Conservation (phyloP, 2,888 invertebrate species). For the Leptinotarsa rubiginosa region DNA sequence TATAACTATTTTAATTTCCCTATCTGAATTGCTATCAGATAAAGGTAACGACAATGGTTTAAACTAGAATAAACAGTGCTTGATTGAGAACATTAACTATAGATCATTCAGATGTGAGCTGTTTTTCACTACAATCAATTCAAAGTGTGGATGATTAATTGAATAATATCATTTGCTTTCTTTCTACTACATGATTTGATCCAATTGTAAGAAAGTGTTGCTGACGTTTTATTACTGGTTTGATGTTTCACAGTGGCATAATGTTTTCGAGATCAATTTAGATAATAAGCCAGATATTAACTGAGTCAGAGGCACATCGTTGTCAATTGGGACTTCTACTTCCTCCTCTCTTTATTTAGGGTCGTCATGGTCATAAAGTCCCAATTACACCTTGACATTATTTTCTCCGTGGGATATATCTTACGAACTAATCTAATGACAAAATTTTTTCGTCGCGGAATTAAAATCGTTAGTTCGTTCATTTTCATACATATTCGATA, state of each 20-base stretch:
- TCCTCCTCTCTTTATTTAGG: neutral
- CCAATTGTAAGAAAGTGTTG: neutral
- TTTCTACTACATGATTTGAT: neutral
- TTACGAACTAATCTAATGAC: too few relatives aligned
- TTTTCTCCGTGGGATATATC: too few relatives aligned
- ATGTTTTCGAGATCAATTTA: neutral
- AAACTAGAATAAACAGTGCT: too few relatives aligned
- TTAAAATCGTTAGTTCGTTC: too few relatives aligned
- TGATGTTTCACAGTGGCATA: neutral
- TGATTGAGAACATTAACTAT: too few relatives aligned
- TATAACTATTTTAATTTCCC: too few relatives aligned
- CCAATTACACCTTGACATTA: neutral
- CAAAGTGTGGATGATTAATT: neutral
- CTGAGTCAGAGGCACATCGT: neutral
- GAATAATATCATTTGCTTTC: neutral
- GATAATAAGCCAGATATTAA: neutral
- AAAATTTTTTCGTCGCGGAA: too few relatives aligned
- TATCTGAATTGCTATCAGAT: too few relatives aligned
- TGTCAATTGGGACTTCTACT: neutral
- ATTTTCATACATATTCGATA: too few relatives aligned
- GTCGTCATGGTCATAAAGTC: neutral
- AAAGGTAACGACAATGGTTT: too few relatives aligned
- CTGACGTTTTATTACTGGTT: neutral
- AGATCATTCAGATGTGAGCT: neutral
- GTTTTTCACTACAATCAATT: neutral